Evolutionary conservation across 2,888 invertebrate species (phyloP).

Genomic region (Tachina lurida): DNA sequence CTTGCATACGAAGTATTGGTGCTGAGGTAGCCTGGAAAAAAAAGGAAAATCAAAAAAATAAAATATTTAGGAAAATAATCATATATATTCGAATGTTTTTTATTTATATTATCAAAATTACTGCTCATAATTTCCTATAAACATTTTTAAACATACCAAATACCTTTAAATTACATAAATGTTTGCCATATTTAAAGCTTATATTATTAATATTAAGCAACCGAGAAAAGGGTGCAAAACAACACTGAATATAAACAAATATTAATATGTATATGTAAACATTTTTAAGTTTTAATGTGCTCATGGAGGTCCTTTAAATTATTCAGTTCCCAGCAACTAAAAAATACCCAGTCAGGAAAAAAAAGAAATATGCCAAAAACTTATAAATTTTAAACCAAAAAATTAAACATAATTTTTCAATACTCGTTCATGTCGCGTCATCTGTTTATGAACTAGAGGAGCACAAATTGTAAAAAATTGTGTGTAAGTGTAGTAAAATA

Average conservation of each 20-base stretch:
- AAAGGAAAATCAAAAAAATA: background rate
- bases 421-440: no score
- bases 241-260: background rate
- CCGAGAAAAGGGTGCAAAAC: background rate
- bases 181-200: background rate
- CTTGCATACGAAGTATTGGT: constrained; percentile 86
- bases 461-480: no score
- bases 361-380: constrained; percentile 42
- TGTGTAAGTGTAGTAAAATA: no score
- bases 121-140: no score
- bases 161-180: background rate
- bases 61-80: background rate
- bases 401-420: background rate
- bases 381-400: constrained; percentile 7
- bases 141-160: no score
- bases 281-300: background rate
- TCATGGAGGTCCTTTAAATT: constrained; percentile 2
- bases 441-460: no score
- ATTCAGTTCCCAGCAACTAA: constrained; percentile 25
- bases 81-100: no score
- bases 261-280: background rate
- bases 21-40: constrained; percentile 84
- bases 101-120: no score
- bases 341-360: constrained; percentile 36
- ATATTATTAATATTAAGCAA: no score